Base-by-base conservation (phyloP, 2,113 vertebrate genomes). In the Bungarus multicinctus region DNA sequence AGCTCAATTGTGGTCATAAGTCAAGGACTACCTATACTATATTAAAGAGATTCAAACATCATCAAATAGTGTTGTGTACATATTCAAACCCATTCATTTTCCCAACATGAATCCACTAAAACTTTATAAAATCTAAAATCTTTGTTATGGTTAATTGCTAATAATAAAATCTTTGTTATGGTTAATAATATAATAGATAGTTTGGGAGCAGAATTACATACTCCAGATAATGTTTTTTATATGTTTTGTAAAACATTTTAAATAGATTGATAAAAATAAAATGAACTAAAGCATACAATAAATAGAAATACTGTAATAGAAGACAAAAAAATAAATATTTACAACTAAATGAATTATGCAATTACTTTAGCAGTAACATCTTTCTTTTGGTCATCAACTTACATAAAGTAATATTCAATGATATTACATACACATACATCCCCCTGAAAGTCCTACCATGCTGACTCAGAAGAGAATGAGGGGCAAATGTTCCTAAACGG, bases 41-140 rank as follows among this genome's bases (percentile, higher is more conserved):
- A 85, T 16, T 39, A 60, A 87, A 91, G 22, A 55, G 22, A 43
- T n/a, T 47, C 30, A 58, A n/a, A 74, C 8, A 7, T 52, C 45
- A 64, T 64, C 85, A 47, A 2, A 8, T 92, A 74, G 57, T 89
- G 91, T 94, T 10, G 47, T 39, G 23, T 53, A 0, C 58, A 86
- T 45, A 1, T 53, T 2, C 64, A 92, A 93, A 89, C 85, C n/a
- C 91, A 94, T 60, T 74, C 92, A 86, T 81, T 69, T 94, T 69
- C 85, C 57, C 52, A 47, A 74, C 47, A 69, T 18, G 64, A 69
- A 8, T 45, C 7, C 12, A 64, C 12, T 74, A 74, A 74, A 74
- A 34, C 64, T 34, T 74, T 74, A n/a, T 2, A n/a, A 69, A 74
- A 34, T 74, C n/a, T 74, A 74, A 74, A 74, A 74, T 74, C 30